Percentiles rank a stretch among this genome's conserved stretches.
These are phyloP conservation scores for Drosophila rhopaloa DNA, from an alignment of 1,140 invertebrate genomes.

Conservation along the genomic window DNA sequence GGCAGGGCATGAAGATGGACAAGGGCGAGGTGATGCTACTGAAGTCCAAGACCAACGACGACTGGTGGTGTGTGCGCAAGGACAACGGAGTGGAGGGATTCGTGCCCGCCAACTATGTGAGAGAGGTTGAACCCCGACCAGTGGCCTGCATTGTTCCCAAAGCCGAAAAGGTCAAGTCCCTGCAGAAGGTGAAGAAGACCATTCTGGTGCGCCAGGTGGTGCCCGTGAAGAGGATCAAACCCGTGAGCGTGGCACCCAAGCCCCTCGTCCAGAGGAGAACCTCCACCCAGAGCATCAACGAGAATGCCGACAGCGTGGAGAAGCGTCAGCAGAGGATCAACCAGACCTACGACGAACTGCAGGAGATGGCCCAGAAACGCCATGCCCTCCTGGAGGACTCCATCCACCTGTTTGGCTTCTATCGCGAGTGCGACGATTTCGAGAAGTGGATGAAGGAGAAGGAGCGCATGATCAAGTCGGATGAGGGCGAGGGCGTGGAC, in stretches of 20 bases:
- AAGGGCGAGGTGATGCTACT: slow-evolving; percentile 97
- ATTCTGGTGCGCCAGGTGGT: slow-evolving; percentile 94
- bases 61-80: slow-evolving; percentile 99
- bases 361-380: slow-evolving; percentile 91
- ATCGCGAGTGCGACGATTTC: slow-evolving; percentile 98
- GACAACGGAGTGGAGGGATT: slow-evolving; percentile 96
- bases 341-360: slow-evolving; percentile 91
- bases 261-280: slow-evolving; percentile 85
- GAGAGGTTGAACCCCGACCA: slow-evolving; percentile 95
- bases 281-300: slow-evolving; percentile 75
- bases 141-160: slow-evolving; percentile 91
- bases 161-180: slow-evolving; percentile 92
- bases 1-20: slow-evolving; percentile 95
- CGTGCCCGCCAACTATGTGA: slow-evolving; percentile 98
- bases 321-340: slow-evolving; percentile 93
- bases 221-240: slow-evolving; percentile 88
- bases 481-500: slow-evolving; percentile 94
- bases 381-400: slow-evolving; percentile 95
- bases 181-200: slow-evolving; percentile 95
- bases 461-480: slow-evolving; percentile 93
- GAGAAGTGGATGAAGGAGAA: slow-evolving; percentile 99
- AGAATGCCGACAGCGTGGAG: slow-evolving; percentile 91
- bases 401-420: slow-evolving; percentile 96
- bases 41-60: slow-evolving; percentile 96
- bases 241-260: slow-evolving; percentile 85